Percentiles rank a stretch among this genome's conserved stretches.
Evolutionary conservation across 2,888 invertebrate species (phyloP).

Genomic region (Campoplex nolae): DNA sequence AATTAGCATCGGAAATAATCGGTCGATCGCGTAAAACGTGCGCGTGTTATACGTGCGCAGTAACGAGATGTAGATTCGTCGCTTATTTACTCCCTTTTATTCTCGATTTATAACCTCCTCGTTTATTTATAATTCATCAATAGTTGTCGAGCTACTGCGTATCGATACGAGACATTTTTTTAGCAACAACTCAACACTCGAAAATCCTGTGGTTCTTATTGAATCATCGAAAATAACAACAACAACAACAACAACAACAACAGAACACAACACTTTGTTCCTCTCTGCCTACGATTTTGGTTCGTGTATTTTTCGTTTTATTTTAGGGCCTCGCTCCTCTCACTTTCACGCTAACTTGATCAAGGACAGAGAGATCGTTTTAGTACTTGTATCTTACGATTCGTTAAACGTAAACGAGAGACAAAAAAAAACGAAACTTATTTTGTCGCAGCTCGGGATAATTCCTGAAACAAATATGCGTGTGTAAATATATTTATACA

Average conservation of each 20-base stretch:
- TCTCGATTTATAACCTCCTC: not conserved
- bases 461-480: conserved; percentile 19
- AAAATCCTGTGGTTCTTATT: not conserved
- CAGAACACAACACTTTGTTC: not conserved
- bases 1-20: conserved; percentile 46
- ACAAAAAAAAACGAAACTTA: not conserved
- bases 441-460: conserved; percentile 29
- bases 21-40: conserved; percentile 32
- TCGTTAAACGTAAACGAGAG: conserved; percentile 32
- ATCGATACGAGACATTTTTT: not conserved
- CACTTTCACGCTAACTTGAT: not conserved
- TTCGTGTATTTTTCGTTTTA: not conserved
- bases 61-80: conserved; percentile 18
- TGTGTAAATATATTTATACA: conserved; percentile 37
- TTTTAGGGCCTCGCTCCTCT: not conserved
- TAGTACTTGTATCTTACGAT: not conserved
- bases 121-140: not conserved
- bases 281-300: not conserved
- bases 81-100: conserved; percentile 2
- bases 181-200: not conserved
- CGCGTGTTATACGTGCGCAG: conserved; percentile 34
- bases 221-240: not conserved
- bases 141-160: not conserved
- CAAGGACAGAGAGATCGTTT: not conserved
- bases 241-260: not conserved